phyloP scores from a whole-genome alignment of 2,113 vertebrate genomes.

The Gadus macrocephalus region DNA sequence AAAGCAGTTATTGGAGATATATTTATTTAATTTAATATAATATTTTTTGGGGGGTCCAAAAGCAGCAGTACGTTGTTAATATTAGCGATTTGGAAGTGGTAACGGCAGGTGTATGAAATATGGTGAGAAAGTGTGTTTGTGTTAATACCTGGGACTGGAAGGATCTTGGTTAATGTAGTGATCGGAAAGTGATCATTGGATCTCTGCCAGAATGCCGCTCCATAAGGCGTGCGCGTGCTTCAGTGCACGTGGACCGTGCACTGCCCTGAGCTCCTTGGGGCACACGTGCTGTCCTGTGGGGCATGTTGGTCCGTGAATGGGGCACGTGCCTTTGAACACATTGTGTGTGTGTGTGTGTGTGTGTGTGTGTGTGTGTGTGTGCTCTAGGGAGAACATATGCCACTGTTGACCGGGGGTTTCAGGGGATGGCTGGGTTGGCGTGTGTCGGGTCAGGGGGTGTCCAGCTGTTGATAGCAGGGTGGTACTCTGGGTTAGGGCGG shows the following conservation, averaged over 20 bases:
- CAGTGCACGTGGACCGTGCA: background rate
- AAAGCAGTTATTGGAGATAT: too few relatives aligned
- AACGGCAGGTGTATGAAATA: too few relatives aligned
- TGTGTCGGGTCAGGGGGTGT: slow-evolving; percentile 64
- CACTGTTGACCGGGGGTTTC: slow-evolving; percentile 38
- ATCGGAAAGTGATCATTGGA: too few relatives aligned
- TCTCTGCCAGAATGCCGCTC: too few relatives aligned
- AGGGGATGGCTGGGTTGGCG: slow-evolving; percentile 48
- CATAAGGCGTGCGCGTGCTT: slow-evolving; percentile 6
- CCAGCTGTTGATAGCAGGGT: slow-evolving; percentile 61
- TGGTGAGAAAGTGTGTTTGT: too few relatives aligned
- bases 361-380: slow-evolving; percentile 43
- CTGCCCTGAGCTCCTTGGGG: too few relatives aligned
- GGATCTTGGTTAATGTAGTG: too few relatives aligned
- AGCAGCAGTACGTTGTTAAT: too few relatives aligned
- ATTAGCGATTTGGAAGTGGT: too few relatives aligned
- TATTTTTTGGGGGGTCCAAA: too few relatives aligned
- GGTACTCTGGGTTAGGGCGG: slow-evolving; percentile 40
- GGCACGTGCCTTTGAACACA: slow-evolving; percentile 48
- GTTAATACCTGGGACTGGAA: too few relatives aligned
- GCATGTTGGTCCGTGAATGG: slow-evolving; percentile 12
- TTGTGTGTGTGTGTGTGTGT: slow-evolving; percentile 21
- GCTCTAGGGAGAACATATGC: slow-evolving; percentile 61
- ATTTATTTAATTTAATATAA: too few relatives aligned
- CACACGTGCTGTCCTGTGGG: slow-evolving; percentile 4